These are phyloP conservation scores for Didymodactylos carnosus DNA, from an alignment of 2,888 invertebrate genomes.

Conservation along the genomic window DNA sequence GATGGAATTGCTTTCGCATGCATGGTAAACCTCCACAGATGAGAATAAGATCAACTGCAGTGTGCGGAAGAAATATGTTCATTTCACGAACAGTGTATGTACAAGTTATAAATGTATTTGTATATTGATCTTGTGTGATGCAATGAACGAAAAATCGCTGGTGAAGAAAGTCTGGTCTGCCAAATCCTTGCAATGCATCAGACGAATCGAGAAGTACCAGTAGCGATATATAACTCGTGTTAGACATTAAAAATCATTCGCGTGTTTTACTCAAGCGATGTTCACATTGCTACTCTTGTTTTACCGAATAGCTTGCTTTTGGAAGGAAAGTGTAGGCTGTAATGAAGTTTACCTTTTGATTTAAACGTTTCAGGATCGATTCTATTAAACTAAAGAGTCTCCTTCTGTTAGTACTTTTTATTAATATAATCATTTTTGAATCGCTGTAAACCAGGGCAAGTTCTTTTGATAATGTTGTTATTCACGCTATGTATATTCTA, in stretches of 20 bases:
- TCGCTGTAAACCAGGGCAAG: too few species aligned
- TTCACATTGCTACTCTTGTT: too few species aligned
- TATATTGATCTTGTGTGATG: neutral
- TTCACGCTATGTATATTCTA: too few species aligned
- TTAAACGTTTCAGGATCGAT: too few species aligned
- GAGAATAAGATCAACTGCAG: neutral
- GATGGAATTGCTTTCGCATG: neutral
- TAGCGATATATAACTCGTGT: neutral
- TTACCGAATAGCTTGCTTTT: too few species aligned
- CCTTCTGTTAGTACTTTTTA: too few species aligned
- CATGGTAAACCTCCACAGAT: neutral
- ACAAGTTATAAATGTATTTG: neutral
- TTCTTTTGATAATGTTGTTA: too few species aligned
- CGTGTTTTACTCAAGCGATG: too few species aligned
- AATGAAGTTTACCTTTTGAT: too few species aligned
- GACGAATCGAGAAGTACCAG: neutral
- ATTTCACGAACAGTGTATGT: neutral
- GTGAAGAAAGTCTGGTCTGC: neutral
- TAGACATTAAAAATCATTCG: neutral
- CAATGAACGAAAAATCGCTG: neutral
- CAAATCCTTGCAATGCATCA: neutral
- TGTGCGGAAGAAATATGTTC: neutral
- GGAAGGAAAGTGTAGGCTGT: too few species aligned
- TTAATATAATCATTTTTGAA: too few species aligned
- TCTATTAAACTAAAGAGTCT: too few species aligned